Evolutionary conservation across 35 echinoderm and acorn worm genomes (phyloP).

Genomic region (Apostichopus californicus): DNA sequence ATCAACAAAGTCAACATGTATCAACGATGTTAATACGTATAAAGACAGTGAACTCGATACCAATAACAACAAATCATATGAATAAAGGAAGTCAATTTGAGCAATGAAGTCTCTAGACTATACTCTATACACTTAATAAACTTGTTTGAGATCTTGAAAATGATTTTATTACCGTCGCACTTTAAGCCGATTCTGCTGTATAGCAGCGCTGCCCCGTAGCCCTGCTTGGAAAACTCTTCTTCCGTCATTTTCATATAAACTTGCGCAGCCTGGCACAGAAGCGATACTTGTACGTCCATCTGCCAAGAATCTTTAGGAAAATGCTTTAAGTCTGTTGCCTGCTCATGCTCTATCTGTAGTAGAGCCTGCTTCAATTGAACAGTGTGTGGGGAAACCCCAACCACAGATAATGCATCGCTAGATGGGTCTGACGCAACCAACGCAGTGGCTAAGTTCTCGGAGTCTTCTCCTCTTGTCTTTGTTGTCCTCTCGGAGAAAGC

Average conservation of each 20-base stretch:
- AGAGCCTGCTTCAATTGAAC: not conserved
- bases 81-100: too few relatives aligned
- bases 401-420: not conserved
- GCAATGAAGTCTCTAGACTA: too few relatives aligned
- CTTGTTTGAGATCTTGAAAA: too few relatives aligned
- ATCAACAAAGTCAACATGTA: too few relatives aligned
- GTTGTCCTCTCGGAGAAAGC: not conserved
- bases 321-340: conserved; percentile 1
- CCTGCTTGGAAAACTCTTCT: conserved; percentile 9
- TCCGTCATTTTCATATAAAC: conserved; percentile 64
- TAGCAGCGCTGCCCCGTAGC: conserved; percentile 64
- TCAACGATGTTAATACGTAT: too few relatives aligned
- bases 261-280: conserved; percentile 70
- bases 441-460: not conserved
- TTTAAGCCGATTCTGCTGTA: conserved; percentile 54
- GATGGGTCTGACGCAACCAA: not conserved
- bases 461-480: not conserved
- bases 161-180: conserved; percentile 63
- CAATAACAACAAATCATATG: too few relatives aligned
- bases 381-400: not conserved
- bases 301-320: conserved; percentile 78
- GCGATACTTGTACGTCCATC: conserved; percentile 28
- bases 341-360: not conserved
- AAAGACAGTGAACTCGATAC: too few relatives aligned
- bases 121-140: too few relatives aligned